These are phyloP conservation scores for Procambarus clarkii DNA, from an alignment of 1,140 invertebrate species.

Conservation along the genomic window DNA sequence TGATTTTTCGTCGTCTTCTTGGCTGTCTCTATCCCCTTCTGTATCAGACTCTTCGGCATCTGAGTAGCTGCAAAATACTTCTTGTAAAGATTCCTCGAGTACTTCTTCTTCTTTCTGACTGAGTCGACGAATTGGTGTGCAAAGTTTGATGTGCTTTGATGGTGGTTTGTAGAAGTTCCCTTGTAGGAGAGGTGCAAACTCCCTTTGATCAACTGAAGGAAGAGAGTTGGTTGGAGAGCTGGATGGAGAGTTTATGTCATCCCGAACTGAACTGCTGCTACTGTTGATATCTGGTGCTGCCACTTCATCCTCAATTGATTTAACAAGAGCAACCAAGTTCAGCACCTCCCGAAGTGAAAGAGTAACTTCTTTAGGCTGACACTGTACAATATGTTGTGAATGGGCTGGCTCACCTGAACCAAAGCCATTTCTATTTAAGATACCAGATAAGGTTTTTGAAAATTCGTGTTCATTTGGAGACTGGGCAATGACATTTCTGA, in stretches of 20 bases:
- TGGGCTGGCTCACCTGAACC: neutral
- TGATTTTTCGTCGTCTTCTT: neutral
- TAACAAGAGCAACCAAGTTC: conserved; percentile 8
- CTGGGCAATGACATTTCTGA: neutral
- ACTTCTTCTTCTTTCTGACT: neutral
- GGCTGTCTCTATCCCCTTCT: neutral
- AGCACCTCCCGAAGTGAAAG: conserved; percentile 17
- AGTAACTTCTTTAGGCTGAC: neutral
- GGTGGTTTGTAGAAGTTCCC: neutral
- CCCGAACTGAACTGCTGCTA: neutral
- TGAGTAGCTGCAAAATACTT: neutral
- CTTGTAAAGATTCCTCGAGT: neutral
- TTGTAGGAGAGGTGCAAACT: conserved; percentile 4
- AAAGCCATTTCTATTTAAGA: neutral
- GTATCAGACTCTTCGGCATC: neutral
- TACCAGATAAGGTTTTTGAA: neutral
- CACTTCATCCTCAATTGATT: conserved; percentile 32
- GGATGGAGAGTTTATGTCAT: neutral
- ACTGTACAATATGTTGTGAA: neutral
- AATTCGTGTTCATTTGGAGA: neutral
- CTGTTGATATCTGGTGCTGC: neutral
- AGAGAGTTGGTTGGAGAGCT: neutral
- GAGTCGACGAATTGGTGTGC: neutral
- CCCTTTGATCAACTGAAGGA: neutral
- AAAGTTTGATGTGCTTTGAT: neutral